Evolutionary conservation across 1,140 invertebrate species (phyloP).

Genomic region (Antheraea pernyi): DNA sequence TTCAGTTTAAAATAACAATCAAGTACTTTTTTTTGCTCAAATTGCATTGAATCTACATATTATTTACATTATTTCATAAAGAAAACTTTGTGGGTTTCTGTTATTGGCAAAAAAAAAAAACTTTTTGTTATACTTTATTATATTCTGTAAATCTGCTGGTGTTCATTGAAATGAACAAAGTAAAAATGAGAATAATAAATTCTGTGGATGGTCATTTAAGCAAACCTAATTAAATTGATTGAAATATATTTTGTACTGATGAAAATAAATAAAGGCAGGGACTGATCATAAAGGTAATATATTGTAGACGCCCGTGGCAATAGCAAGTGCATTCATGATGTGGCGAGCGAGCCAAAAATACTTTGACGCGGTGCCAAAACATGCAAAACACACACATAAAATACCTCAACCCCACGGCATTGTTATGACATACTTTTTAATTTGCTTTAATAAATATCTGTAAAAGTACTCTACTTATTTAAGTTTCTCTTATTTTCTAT

Average conservation of each 20-base stretch:
- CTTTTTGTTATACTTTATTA: too few species aligned
- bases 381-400: slow-evolving; percentile 55
- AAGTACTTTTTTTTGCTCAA: too few species aligned
- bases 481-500: neutral
- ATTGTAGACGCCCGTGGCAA: slow-evolving; percentile 32
- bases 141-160: too few species aligned
- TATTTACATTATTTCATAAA: too few species aligned
- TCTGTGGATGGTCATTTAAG: too few species aligned
- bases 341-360: slow-evolving; percentile 70
- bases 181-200: too few species aligned
- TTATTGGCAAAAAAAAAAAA: too few species aligned
- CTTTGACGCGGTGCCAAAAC: slow-evolving; percentile 71
- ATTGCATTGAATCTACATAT: too few species aligned
- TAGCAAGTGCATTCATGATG: slow-evolving; percentile 66
- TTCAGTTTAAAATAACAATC: too few species aligned
- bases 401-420: slow-evolving; percentile 34
- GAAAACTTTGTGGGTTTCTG: too few species aligned
- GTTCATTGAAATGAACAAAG: too few species aligned
- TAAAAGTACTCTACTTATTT: neutral
- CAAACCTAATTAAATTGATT: neutral
- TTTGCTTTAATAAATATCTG: slow-evolving; percentile 20
- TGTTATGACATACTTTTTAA: slow-evolving; percentile 46
- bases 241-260: neutral
- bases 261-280: slow-evolving; percentile 4
- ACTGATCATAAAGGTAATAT: slow-evolving; percentile 47